Conservation (phyloP, 2,888 invertebrate species). For the Hoplodrina ambigua region DNA sequence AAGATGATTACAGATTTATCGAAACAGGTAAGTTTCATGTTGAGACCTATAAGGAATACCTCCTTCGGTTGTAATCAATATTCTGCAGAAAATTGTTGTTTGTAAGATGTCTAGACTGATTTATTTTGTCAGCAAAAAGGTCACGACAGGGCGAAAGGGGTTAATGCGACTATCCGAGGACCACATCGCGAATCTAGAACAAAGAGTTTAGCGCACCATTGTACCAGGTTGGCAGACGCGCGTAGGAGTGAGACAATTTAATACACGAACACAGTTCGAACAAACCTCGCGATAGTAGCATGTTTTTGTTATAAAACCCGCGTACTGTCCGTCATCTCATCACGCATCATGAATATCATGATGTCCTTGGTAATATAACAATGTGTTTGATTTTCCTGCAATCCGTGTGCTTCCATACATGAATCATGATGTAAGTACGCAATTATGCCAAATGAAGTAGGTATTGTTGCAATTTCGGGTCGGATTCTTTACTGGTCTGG, state of each 20-base stretch:
- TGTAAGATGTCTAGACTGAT: constrained; percentile 17
- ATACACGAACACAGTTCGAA: constrained; percentile 63
- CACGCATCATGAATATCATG: constrained; percentile 46
- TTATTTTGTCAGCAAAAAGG: constrained; percentile 10
- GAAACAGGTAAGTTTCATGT: background rate
- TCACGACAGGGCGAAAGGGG: constrained; percentile 34
- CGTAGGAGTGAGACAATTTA: constrained; percentile 72
- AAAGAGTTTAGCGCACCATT: constrained; percentile 31
- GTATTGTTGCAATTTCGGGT: constrained; percentile 48
- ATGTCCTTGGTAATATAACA: constrained; percentile 41
- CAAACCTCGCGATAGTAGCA: constrained; percentile 66
- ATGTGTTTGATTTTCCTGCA: constrained; percentile 44
- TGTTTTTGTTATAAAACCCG: constrained; percentile 72
- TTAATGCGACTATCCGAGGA: constrained; percentile 30
- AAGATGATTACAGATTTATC: constrained; percentile 4
- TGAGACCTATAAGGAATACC: too few species aligned
- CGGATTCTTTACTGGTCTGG: constrained; percentile 56
- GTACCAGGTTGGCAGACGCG: constrained; percentile 73
- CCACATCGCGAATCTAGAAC: constrained; percentile 48
- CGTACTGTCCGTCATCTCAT: constrained; percentile 46
- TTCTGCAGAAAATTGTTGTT: too few species aligned
- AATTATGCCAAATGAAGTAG: constrained; percentile 29
- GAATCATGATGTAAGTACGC: constrained; percentile 56
- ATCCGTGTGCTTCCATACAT: constrained; percentile 35
- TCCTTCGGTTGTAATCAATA: too few species aligned